A percentile compares a stretch with the other conserved stretches of the same genome.
Conservation (phyloP, 2,113 vertebrate genomes). For the Corythaeola cristata region DNA sequence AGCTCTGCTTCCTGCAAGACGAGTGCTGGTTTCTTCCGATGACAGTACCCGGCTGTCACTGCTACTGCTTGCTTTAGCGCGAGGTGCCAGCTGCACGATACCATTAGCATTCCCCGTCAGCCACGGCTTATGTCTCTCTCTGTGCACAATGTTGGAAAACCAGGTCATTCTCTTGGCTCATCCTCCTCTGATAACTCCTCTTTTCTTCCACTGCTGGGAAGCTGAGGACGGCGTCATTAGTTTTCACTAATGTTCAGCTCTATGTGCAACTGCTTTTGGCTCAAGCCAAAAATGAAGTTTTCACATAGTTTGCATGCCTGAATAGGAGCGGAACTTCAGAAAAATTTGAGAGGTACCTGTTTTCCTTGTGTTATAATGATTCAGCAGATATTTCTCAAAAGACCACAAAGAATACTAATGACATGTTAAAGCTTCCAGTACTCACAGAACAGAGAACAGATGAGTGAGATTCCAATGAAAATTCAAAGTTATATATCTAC, state of each 20-base stretch:
- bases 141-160: constrained; percentile 9
- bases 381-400: constrained; percentile 37
- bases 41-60: not conserved
- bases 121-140: not conserved
- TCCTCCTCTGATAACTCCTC: constrained; percentile 41
- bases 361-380: not conserved
- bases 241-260: constrained; percentile 24
- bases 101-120: constrained; percentile 53
- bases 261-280: not conserved
- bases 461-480: not conserved
- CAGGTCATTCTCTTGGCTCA: constrained; percentile 61
- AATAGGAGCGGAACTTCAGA: not conserved
- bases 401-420: not conserved
- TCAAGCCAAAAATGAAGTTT: constrained; percentile 20
- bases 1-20: not conserved
- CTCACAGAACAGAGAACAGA: not conserved
- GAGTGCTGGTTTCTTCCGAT: not conserved
- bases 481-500: not conserved
- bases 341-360: not conserved
- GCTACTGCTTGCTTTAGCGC: not conserved
- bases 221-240: constrained; percentile 17
- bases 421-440: constrained; percentile 10
- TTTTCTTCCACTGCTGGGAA: constrained; percentile 22
- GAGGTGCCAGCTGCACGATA: constrained; percentile 21
- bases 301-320: constrained; percentile 14